A percentile compares a stretch with the other conserved stretches of the same genome.
Evolutionary conservation across 2,888 invertebrate genomes (phyloP).

Genomic region (Cantharis rufa): DNA sequence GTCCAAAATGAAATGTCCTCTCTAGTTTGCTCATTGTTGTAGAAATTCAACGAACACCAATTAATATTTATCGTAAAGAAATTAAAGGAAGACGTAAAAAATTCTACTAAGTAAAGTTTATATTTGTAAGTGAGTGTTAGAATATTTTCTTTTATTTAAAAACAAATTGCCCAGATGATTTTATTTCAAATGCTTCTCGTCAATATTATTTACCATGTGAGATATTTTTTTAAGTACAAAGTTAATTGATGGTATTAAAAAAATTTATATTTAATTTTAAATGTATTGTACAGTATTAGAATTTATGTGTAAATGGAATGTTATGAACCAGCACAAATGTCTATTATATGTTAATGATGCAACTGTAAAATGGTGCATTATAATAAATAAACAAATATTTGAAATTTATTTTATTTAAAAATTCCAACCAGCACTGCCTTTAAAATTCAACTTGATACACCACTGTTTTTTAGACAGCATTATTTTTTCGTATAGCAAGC

Average conservation of each 20-base stretch:
- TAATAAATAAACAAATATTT: slow-evolving; percentile 26
- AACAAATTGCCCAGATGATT: neutral
- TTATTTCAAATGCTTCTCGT: neutral
- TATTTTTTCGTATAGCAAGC: neutral
- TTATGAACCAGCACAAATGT: slow-evolving; percentile 27
- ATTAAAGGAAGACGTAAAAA: neutral
- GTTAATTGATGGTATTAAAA: neutral
- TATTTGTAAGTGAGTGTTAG: slow-evolving; percentile 22
- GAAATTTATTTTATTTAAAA: slow-evolving; percentile 11
- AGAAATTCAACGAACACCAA: slow-evolving; percentile 25
- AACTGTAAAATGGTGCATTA: slow-evolving; percentile 31
- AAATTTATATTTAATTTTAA: neutral
- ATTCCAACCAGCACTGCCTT: neutral
- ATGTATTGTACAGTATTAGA: slow-evolving; percentile 30
- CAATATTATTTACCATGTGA: neutral
- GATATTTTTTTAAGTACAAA: neutral
- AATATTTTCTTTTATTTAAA: neutral
- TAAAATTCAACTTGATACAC: neutral
- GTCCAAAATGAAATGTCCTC: slow-evolving; percentile 11
- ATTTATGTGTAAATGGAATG: slow-evolving; percentile 30
- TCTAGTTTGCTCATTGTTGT: slow-evolving; percentile 27
- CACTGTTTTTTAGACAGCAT: neutral
- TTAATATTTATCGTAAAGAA: slow-evolving; percentile 6
- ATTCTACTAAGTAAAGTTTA: slow-evolving; percentile 10
- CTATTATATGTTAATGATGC: slow-evolving; percentile 29